Evolutionary conservation across 2,888 invertebrate genomes (phyloP).

Genomic region (Cynaeus angustus): DNA sequence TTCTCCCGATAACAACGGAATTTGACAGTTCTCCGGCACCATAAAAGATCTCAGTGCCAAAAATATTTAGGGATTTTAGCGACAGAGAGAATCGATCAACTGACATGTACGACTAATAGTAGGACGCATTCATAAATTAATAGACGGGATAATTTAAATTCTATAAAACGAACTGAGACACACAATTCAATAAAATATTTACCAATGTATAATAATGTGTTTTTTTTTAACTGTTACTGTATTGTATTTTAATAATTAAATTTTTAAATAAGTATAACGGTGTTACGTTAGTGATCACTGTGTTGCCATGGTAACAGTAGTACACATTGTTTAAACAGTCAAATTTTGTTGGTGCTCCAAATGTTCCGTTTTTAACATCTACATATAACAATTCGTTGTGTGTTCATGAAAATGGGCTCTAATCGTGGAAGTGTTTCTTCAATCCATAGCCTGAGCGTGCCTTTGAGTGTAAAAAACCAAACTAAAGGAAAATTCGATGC

Average conservation of each 20-base stretch:
- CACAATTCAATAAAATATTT: background rate
- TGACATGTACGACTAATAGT: constrained; percentile 9
- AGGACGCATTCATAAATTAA: constrained; percentile 11
- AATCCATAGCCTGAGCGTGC: constrained; percentile 20
- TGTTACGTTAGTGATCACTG: background rate
- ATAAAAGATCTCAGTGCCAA: constrained; percentile 11
- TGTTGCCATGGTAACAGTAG: constrained; percentile 18
- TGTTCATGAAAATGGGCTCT: constrained; percentile 11
- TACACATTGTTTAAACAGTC: constrained; percentile 20
- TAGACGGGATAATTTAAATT: too few relatives aligned
- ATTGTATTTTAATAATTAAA: too few relatives aligned
- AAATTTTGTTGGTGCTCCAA: background rate
- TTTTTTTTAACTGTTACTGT: too few relatives aligned
- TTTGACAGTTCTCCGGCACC: constrained; percentile 46
- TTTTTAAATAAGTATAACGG: background rate
- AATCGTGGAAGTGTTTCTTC: constrained; percentile 10
- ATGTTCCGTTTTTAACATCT: too few relatives aligned
- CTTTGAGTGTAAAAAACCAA: constrained; percentile 56
- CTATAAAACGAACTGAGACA: background rate
- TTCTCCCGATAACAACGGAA: constrained; percentile 16
- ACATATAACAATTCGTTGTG: too few relatives aligned
- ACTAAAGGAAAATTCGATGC: constrained; percentile 66
- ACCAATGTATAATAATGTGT: too few relatives aligned
- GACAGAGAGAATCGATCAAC: constrained; percentile 15
- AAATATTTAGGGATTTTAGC: constrained; percentile 2